phyloP scores from a whole-genome alignment of 2,888 invertebrate genomes.

The Abscondita cerata region DNA sequence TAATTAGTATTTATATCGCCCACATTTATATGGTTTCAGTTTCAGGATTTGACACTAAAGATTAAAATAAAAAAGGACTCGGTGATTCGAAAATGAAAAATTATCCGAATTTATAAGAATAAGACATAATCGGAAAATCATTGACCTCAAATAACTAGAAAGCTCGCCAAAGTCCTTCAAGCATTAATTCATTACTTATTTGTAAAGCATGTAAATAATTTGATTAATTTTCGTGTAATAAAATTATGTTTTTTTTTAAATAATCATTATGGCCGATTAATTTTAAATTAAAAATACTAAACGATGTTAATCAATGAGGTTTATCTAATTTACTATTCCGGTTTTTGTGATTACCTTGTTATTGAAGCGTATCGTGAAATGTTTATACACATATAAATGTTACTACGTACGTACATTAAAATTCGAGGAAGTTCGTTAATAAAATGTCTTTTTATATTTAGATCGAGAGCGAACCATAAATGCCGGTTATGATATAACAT shows the following conservation, averaged over 20 bases:
- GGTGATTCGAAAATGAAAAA: no score
- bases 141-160: constrained; percentile 1
- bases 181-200: background rate
- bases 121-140: background rate
- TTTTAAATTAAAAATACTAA: background rate
- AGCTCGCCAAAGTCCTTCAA: background rate
- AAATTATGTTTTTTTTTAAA: background rate
- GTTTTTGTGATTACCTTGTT: background rate
- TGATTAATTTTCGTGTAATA: background rate
- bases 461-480: constrained; percentile 20
- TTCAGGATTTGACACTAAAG: no score
- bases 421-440: constrained; percentile 17
- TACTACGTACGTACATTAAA: background rate
- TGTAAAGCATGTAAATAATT: background rate
- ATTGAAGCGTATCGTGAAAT: background rate
- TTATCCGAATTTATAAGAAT: background rate
- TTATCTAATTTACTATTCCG: background rate
- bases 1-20: no score
- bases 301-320: background rate
- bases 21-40: no score
- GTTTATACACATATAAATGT: background rate
- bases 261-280: background rate
- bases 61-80: no score
- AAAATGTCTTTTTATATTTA: constrained; percentile 27
- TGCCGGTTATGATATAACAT: constrained; percentile 35